phyloP scores from a whole-genome alignment of 2,888 invertebrate species.

The Synergus laeviventris region DNA sequence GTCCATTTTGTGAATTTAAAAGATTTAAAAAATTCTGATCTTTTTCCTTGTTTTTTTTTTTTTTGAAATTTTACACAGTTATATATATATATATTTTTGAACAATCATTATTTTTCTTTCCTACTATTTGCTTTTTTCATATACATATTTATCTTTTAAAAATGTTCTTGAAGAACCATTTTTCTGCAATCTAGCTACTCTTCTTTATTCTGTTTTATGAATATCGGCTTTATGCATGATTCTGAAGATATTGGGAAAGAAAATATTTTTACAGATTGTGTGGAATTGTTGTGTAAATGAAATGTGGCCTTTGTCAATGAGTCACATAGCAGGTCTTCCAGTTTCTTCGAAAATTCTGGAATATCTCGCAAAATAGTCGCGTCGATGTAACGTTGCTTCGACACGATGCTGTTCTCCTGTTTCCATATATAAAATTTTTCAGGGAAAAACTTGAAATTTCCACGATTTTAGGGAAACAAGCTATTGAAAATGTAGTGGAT shows the following conservation, averaged over 20 bases:
- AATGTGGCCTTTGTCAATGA: background rate
- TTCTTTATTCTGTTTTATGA: background rate
- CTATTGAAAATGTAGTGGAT: background rate
- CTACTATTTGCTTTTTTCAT: constrained; percentile 6
- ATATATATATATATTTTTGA: background rate
- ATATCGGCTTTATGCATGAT: background rate
- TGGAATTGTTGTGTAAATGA: background rate
- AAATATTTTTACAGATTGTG: background rate
- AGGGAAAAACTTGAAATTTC: constrained; percentile 79
- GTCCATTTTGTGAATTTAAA: background rate
- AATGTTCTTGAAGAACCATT: no score
- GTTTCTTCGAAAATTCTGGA: constrained; percentile 52
- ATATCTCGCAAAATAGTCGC: constrained; percentile 68
- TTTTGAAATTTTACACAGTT: background rate
- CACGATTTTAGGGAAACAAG: constrained; percentile 76
- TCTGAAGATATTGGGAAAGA: background rate
- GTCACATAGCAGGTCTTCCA: background rate
- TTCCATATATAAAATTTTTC: constrained; percentile 80
- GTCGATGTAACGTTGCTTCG: constrained; percentile 64
- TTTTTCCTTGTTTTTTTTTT: background rate
- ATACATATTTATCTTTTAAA: background rate
- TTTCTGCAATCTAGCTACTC: no score
- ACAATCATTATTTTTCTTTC: background rate
- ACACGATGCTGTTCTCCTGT: constrained; percentile 76
- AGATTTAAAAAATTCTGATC: background rate